phyloP scores from a whole-genome alignment of 2,888 invertebrate species.

The Trissoscelio sp. region DNA sequence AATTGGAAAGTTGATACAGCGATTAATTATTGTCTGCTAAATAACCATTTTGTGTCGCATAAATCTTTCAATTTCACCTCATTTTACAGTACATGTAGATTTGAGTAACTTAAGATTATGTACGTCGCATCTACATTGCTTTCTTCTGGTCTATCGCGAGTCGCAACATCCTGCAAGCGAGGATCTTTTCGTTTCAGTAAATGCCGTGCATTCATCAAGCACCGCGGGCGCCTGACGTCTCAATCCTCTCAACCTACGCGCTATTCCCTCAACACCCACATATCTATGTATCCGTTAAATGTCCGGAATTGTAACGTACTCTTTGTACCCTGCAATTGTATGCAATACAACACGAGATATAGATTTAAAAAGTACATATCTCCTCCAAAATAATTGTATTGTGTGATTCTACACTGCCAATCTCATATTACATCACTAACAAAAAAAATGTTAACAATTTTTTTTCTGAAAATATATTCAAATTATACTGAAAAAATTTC shows the following conservation, averaged over 20 bases:
- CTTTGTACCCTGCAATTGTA: constrained; percentile 68
- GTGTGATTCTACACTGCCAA: neutral
- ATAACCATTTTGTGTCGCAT: constrained; percentile 31
- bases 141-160: constrained; percentile 67
- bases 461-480: neutral
- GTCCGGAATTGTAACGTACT: constrained; percentile 70
- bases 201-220: constrained; percentile 82
- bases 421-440: neutral
- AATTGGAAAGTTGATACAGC: constrained; percentile 38
- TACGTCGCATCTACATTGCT: constrained; percentile 57
- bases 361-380: constrained; percentile 30
- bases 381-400: constrained; percentile 4
- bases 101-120: constrained; percentile 59
- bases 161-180: constrained; percentile 76
- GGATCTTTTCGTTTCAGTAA: constrained; percentile 80
- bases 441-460: neutral
- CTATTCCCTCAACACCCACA: constrained; percentile 76
- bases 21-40: constrained; percentile 39
- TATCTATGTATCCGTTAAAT: constrained; percentile 72
- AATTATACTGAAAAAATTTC: neutral
- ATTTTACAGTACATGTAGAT: constrained; percentile 55
- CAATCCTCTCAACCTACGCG: constrained; percentile 82
- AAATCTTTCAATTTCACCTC: constrained; percentile 47
- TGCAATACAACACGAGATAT: constrained; percentile 24
- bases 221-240: constrained; percentile 83